A percentile compares a stretch with the other conserved stretches of the same genome.
These are phyloP conservation scores for Cerceris ruficornis DNA, from an alignment of 2,888 invertebrate genomes.

Conservation along the genomic window DNA sequence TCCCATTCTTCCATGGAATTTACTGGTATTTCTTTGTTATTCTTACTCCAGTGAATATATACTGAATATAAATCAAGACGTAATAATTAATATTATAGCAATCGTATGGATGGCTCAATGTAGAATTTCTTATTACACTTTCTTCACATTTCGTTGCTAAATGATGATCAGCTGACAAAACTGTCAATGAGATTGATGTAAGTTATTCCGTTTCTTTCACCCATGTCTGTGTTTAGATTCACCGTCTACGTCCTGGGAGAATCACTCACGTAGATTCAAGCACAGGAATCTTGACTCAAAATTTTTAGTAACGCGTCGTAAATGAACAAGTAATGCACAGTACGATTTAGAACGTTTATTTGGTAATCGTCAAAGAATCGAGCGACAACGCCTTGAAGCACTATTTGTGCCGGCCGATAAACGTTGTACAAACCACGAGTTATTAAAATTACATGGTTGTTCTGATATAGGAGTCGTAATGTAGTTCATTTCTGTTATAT, in stretches of 20 bases:
- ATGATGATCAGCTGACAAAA: constrained; percentile 67
- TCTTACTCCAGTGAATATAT: constrained; percentile 26
- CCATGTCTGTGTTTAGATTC: constrained; percentile 48
- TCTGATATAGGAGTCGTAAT: constrained; percentile 34
- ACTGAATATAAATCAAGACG: constrained; percentile 26
- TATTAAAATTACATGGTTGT: constrained; percentile 35
- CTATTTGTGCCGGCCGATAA: constrained; percentile 48
- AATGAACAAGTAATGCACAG: constrained; percentile 13
- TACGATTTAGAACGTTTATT: constrained; percentile 22
- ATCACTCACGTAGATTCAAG: not conserved
- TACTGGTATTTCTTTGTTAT: constrained; percentile 5
- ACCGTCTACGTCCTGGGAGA: constrained; percentile 9
- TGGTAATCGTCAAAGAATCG: constrained; percentile 34
- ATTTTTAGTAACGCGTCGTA: constrained; percentile 16
- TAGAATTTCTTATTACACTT: constrained; percentile 22
- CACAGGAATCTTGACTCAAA: constrained; percentile 4
- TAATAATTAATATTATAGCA: constrained; percentile 20
- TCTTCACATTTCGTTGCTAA: constrained; percentile 58
- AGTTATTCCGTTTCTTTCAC: constrained; percentile 35
- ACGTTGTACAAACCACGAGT: constrained; percentile 27
- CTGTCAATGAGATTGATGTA: constrained; percentile 39
- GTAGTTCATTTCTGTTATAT: constrained; percentile 45
- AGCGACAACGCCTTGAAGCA: constrained; percentile 60
- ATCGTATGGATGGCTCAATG: constrained; percentile 23
- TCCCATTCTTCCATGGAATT: constrained; percentile 84